Conservation (phyloP, 2,797 vertebrate species). For the Oreortyx pictus region DNA sequence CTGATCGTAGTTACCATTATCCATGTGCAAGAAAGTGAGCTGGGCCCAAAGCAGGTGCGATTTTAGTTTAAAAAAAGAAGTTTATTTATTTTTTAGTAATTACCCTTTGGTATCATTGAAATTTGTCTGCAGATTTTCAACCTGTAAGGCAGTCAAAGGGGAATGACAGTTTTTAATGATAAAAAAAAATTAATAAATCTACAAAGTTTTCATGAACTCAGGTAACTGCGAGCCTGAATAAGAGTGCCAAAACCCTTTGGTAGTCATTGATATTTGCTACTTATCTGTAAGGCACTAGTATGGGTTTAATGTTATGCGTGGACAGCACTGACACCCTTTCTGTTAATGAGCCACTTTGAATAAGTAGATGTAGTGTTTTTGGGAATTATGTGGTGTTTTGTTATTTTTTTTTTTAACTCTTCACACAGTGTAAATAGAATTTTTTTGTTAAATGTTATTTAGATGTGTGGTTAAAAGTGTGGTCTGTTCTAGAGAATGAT, state of each 20-base stretch:
- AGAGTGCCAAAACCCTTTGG: neutral
- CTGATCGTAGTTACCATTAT: neutral
- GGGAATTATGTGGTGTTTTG: neutral
- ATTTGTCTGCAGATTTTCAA: neutral
- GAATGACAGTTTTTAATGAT: neutral
- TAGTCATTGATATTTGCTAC: neutral
- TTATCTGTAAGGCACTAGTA: neutral
- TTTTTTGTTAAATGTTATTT: neutral
- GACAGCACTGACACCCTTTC: neutral
- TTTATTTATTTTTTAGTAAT: neutral
- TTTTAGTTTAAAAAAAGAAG: neutral
- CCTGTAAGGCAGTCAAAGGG: neutral
- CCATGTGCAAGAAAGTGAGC: neutral
- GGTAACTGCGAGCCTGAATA: neutral
- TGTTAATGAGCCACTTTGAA: neutral
- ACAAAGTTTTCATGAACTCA: neutral
- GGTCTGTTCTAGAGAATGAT: conserved; percentile 14
- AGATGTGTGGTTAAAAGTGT: conserved; percentile 17
- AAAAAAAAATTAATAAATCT: neutral
- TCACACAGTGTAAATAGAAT: neutral
- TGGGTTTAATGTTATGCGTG: neutral
- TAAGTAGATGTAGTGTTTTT: neutral
- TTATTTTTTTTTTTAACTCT: neutral
- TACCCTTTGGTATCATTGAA: neutral
- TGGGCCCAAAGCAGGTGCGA: neutral